phyloP scores from a whole-genome alignment of 2,113 vertebrate species.

The Hyaena hyaena region DNA sequence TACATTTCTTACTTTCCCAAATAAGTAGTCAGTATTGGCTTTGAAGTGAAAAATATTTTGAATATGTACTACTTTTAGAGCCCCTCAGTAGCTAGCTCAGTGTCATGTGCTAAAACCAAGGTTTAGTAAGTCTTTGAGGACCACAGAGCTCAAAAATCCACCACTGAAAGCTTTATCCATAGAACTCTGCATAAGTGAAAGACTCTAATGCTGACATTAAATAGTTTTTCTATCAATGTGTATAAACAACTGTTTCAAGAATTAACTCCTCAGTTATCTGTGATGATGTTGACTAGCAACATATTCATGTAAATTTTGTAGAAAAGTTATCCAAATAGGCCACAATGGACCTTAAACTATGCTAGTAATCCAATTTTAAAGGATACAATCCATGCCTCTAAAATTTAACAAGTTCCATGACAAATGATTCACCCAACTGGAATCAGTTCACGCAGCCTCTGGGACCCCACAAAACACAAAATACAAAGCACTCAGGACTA shows the following conservation, averaged over 20 bases:
- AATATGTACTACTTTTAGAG: neutral
- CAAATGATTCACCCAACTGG: neutral
- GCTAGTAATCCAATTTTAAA: neutral
- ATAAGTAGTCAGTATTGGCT: neutral
- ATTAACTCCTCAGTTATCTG: neutral
- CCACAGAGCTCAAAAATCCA: neutral
- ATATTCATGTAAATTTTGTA: neutral
- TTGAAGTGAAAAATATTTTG: neutral
- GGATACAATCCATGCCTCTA: neutral
- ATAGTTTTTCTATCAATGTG: neutral
- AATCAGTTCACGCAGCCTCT: neutral
- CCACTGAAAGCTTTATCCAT: neutral
- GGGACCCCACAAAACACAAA: neutral
- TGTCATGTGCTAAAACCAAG: neutral
- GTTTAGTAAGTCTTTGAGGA: neutral
- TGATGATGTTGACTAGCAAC: neutral
- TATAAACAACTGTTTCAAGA: neutral
- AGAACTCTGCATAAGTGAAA: neutral
- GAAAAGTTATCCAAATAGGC: neutral
- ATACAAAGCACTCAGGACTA: neutral
- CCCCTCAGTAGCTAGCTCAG: neutral
- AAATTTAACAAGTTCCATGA: neutral
- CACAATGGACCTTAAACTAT: neutral
- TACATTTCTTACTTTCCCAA: neutral
- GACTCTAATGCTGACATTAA: neutral